Base-by-base conservation (phyloP, 2,113 vertebrate species). In the Cacatua alba region DNA sequence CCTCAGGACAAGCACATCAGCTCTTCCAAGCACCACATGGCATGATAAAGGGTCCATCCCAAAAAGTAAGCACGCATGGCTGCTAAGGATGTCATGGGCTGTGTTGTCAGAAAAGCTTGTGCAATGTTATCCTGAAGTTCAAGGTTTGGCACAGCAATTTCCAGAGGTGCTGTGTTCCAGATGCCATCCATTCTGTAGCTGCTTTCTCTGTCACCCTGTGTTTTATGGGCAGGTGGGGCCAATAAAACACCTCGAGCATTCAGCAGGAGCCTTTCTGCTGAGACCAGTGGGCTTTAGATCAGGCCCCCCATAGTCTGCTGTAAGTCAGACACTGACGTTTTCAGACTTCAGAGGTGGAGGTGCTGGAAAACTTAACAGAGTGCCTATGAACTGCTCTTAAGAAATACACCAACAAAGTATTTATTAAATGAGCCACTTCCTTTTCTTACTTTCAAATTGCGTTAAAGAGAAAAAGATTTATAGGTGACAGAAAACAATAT, bases 51-150 rank as follows among this genome's bases (percentile, higher is more conserved):
- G 13, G 6, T 55, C 51, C 29, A 29, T 5, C 28, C n/a, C 2
- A 4, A 53, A 71, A 44, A 39, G n/a, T 13, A 46, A 49, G 28
- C 26, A 10, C 0, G 0, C 19, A 4, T 0, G 4, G 21, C 49
- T 67, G 29, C 31, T 21, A 2, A 57, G 75, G 59, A 48, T 0
- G 1, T 23, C 2, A 3, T 3, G 29, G 12, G 19, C 60, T 63
- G 13, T 0, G 0, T 4, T 0, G 0, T 65, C 79, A 46, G 76
- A 86, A 83, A 35, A 39, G 37, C 10, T 67, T 23, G 12, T 13
- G 51, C 28, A 35, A 11, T 23, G 13, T 55, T 48, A 35, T 23
- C 46, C 29, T 1, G 1, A 53, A 44, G 51, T 26, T 63, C 0
- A 0, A 28, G 43, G 39, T 39, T 79, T 0, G 0, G 48, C 1